Conservation (phyloP, 2,113 vertebrate genomes). For the Upupa epops region DNA sequence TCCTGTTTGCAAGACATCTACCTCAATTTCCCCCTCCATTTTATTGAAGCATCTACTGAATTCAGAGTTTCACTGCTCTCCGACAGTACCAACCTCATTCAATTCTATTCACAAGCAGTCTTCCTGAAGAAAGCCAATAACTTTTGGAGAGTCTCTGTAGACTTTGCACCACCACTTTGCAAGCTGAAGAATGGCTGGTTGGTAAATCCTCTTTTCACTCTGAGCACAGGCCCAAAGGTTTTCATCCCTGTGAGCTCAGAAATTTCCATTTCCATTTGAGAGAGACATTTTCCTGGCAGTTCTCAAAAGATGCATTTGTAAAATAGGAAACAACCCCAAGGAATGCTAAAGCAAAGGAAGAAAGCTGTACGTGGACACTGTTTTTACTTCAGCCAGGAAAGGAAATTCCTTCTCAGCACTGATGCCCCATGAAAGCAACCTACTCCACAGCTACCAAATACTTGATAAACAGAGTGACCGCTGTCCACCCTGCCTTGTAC, state of each 20-base stretch:
- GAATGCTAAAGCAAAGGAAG: slow-evolving; percentile 65
- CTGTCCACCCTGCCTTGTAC: background rate
- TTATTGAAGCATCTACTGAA: background rate
- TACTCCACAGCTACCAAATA: background rate
- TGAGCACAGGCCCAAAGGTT: slow-evolving; percentile 43
- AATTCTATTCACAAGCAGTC: slow-evolving; percentile 11
- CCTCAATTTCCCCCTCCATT: background rate
- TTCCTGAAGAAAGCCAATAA: slow-evolving; percentile 50
- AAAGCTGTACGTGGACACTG: slow-evolving; percentile 37
- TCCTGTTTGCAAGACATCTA: background rate
- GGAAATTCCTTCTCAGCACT: slow-evolving; percentile 53
- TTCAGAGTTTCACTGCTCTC: background rate
- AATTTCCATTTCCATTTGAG: slow-evolving; percentile 66
- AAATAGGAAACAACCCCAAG: slow-evolving; percentile 62
- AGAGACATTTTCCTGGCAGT: slow-evolving; percentile 64
- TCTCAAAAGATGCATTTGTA: slow-evolving; percentile 63
- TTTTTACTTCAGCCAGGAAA: slow-evolving; percentile 58
- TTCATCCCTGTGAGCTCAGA: slow-evolving; percentile 54
- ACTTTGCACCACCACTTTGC: slow-evolving; percentile 4
- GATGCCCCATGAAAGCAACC: slow-evolving; percentile 20
- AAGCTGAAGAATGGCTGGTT: slow-evolving; percentile 20
- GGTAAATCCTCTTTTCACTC: slow-evolving; percentile 56
- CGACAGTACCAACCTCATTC: background rate
- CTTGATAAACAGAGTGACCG: background rate
- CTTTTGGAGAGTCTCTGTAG: slow-evolving; percentile 38